Conservation (phyloP, 2,113 vertebrate genomes). For the Mesocricetus auratus region DNA sequence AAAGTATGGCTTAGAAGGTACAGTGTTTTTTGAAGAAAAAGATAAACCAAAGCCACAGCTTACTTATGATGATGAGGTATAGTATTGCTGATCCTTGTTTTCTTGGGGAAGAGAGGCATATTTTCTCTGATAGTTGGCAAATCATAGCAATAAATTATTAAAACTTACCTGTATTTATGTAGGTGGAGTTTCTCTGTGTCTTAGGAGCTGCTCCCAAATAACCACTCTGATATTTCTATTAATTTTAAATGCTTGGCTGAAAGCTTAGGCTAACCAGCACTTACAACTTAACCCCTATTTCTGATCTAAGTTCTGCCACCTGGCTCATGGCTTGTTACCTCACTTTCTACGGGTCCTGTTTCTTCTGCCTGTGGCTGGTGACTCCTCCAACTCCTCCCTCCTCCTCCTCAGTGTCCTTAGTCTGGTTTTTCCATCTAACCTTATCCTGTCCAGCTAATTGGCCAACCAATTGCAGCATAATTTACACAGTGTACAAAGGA, state of each 20-base stretch:
- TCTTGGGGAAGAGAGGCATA: background rate
- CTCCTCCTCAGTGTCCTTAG: background rate
- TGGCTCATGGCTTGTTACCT: background rate
- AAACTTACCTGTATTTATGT: background rate
- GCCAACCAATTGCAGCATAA: background rate
- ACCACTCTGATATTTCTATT: background rate
- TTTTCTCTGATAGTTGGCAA: constrained; percentile 28
- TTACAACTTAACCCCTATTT: background rate
- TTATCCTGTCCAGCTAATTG: background rate
- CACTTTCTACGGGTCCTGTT: background rate
- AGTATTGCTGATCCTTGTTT: constrained; percentile 50
- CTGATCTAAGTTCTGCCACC: background rate
- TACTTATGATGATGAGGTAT: constrained; percentile 93
- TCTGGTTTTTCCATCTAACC: background rate
- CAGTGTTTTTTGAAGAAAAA: constrained; percentile 96
- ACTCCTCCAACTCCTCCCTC: background rate
- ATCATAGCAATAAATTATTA: background rate
- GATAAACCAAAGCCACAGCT: constrained; percentile 90
- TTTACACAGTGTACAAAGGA: background rate
- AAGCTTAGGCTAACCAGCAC: background rate
- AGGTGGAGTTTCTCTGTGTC: background rate
- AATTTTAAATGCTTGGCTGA: background rate
- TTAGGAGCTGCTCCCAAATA: background rate
- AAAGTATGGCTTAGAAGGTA: constrained; percentile 97
- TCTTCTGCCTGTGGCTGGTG: background rate